Evolutionary conservation across 2,113 vertebrate genomes (phyloP).

Genomic region (Psilopogon haemacephalus): DNA sequence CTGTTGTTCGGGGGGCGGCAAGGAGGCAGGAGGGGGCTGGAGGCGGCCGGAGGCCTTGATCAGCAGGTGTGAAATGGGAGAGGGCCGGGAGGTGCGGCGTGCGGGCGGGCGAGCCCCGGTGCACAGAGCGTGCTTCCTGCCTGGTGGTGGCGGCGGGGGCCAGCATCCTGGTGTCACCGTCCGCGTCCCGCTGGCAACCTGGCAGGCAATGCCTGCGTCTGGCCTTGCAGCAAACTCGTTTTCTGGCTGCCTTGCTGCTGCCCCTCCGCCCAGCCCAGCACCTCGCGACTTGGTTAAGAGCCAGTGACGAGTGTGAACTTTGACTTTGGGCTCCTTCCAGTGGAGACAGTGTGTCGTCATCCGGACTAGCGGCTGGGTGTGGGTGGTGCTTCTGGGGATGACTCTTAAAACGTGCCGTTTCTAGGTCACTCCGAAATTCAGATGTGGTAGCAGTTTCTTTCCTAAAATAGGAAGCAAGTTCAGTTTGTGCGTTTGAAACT

Average conservation of each 20-base stretch:
- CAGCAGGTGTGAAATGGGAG: not conserved
- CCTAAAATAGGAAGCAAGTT: not conserved
- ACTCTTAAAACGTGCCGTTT: not conserved
- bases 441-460: not conserved
- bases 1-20: too few relatives aligned
- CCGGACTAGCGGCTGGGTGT: not conserved
- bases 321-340: not conserved
- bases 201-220: not conserved
- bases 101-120: not conserved
- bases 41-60: too few relatives aligned
- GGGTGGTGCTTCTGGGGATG: not conserved
- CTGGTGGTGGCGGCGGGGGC: not conserved
- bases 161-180: fast-evolving
- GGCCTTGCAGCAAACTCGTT: fast-evolving
- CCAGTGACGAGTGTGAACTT: not conserved
- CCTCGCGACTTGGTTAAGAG: not conserved
- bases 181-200: fast-evolving
- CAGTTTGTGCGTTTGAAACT: fast-evolving
- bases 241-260: too few relatives aligned
- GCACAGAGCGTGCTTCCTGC: fast-evolving
- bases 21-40: too few relatives aligned
- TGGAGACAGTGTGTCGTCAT: not conserved
- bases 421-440: not conserved
- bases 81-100: not conserved
- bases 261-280: not conserved